A percentile compares a stretch with the other conserved stretches of the same genome.
Conservation (phyloP, 2,113 vertebrate species). For the Tetrax tetrax region DNA sequence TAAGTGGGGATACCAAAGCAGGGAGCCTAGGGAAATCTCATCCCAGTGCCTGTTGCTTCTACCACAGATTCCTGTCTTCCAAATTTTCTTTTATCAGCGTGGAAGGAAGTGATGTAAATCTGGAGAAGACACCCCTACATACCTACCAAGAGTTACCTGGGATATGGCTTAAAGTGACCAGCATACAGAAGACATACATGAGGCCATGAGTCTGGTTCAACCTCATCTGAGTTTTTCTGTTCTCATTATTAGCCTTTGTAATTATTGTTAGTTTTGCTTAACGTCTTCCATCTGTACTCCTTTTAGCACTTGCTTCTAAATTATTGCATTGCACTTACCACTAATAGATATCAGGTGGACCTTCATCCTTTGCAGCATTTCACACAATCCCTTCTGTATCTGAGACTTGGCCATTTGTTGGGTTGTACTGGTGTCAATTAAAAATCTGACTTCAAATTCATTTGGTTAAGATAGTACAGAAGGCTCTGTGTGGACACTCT, state of each 20-base stretch:
- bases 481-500: neutral
- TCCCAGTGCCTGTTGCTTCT: neutral
- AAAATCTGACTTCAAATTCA: slow-evolving; percentile 11
- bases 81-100: neutral
- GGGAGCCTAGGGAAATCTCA: neutral
- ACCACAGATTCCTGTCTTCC: neutral
- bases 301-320: slow-evolving; percentile 48
- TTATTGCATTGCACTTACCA: neutral
- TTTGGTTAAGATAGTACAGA: neutral
- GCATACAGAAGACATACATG: neutral
- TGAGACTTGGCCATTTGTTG: neutral
- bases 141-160: neutral
- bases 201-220: neutral
- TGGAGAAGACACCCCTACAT: neutral
- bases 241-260: neutral
- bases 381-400: neutral
- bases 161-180: neutral
- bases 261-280: neutral
- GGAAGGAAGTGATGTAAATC: neutral
- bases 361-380: neutral
- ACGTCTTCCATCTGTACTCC: slow-evolving; percentile 12
- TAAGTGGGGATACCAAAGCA: neutral
- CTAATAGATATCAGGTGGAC: slow-evolving; percentile 41
- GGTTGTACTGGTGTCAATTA: neutral
- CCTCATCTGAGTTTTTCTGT: neutral